These are phyloP conservation scores for Idris sp. DNA, from an alignment of 1,140 invertebrate genomes.

Conservation along the genomic window DNA sequence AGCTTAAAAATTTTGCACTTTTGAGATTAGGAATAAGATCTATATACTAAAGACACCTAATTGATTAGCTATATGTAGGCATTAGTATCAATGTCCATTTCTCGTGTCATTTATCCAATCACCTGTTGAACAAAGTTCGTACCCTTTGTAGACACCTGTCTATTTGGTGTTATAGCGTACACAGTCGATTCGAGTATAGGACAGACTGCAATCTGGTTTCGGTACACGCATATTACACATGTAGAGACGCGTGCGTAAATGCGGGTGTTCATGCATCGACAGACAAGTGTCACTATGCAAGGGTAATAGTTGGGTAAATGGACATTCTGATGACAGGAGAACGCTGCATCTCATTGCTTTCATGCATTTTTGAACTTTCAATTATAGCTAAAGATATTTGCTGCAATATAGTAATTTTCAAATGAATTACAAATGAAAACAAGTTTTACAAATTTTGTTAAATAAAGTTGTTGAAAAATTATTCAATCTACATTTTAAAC, in stretches of 20 bases:
- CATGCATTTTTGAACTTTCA: slow-evolving; percentile 8
- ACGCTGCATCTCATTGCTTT: slow-evolving; percentile 24
- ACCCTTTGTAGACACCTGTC: slow-evolving; percentile 46
- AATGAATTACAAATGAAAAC: too few species aligned
- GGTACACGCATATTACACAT: slow-evolving; percentile 48
- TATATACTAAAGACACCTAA: slow-evolving; percentile 15
- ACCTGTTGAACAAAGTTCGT: slow-evolving; percentile 72
- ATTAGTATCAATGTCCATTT: slow-evolving; percentile 70
- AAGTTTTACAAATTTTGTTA: too few species aligned
- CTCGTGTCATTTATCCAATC: slow-evolving; percentile 68
- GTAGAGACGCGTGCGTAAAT: slow-evolving; percentile 45
- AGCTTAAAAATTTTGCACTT: too few species aligned
- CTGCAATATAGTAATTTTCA: too few species aligned
- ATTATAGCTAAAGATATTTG: too few species aligned
- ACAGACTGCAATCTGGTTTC: slow-evolving; percentile 37
- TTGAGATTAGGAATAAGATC: too few species aligned
- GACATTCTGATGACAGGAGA: slow-evolving; percentile 71
- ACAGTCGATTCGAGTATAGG: slow-evolving; percentile 52
- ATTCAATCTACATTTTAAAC: too few species aligned
- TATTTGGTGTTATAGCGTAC: slow-evolving; percentile 32
- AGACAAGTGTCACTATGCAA: slow-evolving; percentile 64
- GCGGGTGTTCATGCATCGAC: slow-evolving; percentile 39
- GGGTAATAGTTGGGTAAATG: slow-evolving; percentile 71
- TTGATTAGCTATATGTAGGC: slow-evolving; percentile 69
- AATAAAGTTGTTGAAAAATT: too few species aligned